A percentile compares a stretch with the other conserved stretches of the same genome.
Evolutionary conservation across 2,888 invertebrate species (phyloP).

Genomic region (Trilocha varians): DNA sequence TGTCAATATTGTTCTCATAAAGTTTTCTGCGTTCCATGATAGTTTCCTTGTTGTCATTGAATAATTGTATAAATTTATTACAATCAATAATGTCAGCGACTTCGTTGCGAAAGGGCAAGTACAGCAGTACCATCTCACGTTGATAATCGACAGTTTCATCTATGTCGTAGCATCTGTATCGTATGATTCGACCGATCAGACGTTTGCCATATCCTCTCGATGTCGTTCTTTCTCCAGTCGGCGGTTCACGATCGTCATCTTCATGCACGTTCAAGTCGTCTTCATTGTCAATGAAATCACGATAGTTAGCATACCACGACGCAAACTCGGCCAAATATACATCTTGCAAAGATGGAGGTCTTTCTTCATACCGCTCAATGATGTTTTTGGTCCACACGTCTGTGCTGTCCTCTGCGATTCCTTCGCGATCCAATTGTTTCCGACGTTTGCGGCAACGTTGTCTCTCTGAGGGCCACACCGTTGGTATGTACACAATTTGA

Average conservation of each 20-base stretch:
- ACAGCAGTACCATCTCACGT: slow-evolving; percentile 11
- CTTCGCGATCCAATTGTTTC: slow-evolving; percentile 30
- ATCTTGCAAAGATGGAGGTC: slow-evolving; percentile 19
- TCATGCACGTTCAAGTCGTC: slow-evolving; percentile 26
- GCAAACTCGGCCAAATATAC: slow-evolving; percentile 22
- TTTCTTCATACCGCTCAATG: slow-evolving; percentile 23
- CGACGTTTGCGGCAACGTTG: slow-evolving; percentile 30
- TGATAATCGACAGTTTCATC: slow-evolving; percentile 27
- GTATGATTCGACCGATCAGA: slow-evolving; percentile 23
- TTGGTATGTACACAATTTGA: slow-evolving; percentile 22
- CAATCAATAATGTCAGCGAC: slow-evolving; percentile 18
- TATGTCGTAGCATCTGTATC: slow-evolving; percentile 37
- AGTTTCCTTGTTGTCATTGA: slow-evolving; percentile 16
- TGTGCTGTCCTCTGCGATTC: slow-evolving; percentile 19
- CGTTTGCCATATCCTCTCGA: slow-evolving; percentile 24
- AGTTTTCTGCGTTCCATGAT: slow-evolving; percentile 20
- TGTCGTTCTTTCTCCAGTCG: slow-evolving; percentile 17
- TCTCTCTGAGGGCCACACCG: slow-evolving; percentile 30
- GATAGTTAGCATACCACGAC: slow-evolving; percentile 23
- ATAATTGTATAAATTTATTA: slow-evolving; percentile 20
- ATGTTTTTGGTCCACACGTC: slow-evolving; percentile 25
- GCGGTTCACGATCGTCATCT: slow-evolving; percentile 22
- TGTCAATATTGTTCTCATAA: slow-evolving; percentile 17
- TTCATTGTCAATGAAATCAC: slow-evolving; percentile 27
- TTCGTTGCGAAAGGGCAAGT: slow-evolving; percentile 34